Conservation (phyloP, 2,888 invertebrate genomes). For the Saturnia japonica region DNA sequence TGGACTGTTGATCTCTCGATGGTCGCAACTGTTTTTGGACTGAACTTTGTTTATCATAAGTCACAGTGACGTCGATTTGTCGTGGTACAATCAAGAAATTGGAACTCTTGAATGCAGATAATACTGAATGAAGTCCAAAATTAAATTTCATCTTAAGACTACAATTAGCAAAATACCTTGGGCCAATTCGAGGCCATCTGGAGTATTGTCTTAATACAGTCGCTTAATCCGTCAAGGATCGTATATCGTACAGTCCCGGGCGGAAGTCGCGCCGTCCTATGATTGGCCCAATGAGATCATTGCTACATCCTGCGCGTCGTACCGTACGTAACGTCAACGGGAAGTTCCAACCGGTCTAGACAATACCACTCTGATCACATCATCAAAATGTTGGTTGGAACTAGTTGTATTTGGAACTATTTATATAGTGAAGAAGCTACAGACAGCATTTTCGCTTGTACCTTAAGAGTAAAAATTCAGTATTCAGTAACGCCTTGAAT, state of each 20-base stretch:
- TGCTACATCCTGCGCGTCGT: slow-evolving; percentile 55
- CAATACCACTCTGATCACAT: not conserved
- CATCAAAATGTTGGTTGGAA: not conserved
- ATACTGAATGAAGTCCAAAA: no score
- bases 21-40: no score
- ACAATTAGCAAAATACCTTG: slow-evolving; percentile 1
- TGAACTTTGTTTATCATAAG: no score
- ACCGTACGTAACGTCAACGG: slow-evolving; percentile 26
- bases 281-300: slow-evolving; percentile 66
- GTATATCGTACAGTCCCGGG: slow-evolving; percentile 35
- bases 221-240: not conserved
- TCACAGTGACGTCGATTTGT: no score
- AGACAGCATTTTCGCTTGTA: not conserved
- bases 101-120: no score
- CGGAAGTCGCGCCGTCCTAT: slow-evolving; percentile 53
- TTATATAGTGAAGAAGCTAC: not conserved
- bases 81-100: no score
- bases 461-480: not conserved
- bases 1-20: no score
- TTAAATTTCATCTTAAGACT: not conserved
- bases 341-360: slow-evolving; percentile 41
- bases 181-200: not conserved
- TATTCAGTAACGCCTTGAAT: no score
- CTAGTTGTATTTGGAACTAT: not conserved
- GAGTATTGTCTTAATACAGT: slow-evolving; percentile 13